These are phyloP conservation scores for Crematogaster levior DNA, from an alignment of 2,888 invertebrate genomes.

Conservation along the genomic window DNA sequence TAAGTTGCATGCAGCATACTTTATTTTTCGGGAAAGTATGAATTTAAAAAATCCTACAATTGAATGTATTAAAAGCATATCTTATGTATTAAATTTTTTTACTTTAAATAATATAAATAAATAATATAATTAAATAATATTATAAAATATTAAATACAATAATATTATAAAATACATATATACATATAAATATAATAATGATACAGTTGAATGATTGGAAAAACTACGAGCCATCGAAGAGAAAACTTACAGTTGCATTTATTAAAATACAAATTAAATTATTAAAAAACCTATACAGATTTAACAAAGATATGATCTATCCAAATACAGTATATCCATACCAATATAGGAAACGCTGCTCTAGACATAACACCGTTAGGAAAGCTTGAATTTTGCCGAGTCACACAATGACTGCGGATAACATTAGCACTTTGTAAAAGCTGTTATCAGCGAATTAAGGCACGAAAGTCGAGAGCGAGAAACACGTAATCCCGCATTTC, in stretches of 20 bases:
- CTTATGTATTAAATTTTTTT: background rate
- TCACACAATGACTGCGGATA: background rate
- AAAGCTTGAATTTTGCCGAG: background rate
- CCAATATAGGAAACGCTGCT: background rate
- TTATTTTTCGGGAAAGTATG: background rate
- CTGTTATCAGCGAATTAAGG: constrained; percentile 35
- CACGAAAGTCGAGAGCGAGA: constrained; percentile 4
- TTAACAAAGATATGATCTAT: background rate
- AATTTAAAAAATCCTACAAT: background rate
- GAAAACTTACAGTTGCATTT: background rate
- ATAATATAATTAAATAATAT: background rate
- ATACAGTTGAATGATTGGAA: background rate
- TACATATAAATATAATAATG: background rate
- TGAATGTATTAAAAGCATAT: background rate
- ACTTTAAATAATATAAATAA: background rate
- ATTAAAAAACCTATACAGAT: constrained; percentile 4
- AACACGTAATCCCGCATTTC: constrained; percentile 32
- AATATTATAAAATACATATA: too few species aligned
- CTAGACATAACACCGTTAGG: background rate
- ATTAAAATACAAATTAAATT: background rate
- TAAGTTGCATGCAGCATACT: background rate
- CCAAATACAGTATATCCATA: background rate
- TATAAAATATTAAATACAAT: background rate
- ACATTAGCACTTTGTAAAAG: constrained; percentile 33
- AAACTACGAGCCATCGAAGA: background rate